These are phyloP conservation scores for Bombus haemorrhoidalis DNA, from an alignment of 1,140 invertebrate genomes.

Conservation along the genomic window DNA sequence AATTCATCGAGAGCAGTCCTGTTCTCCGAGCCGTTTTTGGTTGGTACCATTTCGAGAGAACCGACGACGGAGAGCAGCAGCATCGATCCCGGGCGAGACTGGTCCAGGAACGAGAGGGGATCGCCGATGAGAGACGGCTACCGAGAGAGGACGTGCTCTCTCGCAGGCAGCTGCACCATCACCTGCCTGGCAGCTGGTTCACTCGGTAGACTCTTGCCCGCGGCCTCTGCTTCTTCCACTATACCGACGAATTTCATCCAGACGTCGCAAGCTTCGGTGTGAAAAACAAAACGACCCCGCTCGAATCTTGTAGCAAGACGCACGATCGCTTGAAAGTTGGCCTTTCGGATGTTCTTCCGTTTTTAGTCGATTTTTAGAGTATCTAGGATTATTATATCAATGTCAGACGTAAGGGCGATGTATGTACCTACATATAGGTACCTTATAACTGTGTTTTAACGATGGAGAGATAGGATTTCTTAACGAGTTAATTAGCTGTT, in stretches of 20 bases:
- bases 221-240: not conserved
- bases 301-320: not conserved
- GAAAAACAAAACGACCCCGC: not conserved
- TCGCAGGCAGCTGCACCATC: conserved; percentile 45
- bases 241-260: conserved; percentile 20
- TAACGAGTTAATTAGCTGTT: no score
- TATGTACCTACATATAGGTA: no score
- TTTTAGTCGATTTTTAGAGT: no score
- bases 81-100: conserved; percentile 39
- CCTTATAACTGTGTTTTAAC: no score
- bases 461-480: no score
- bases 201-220: conserved; percentile 25
- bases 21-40: not conserved
- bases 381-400: no score
- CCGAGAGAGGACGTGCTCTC: conserved; percentile 42
- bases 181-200: conserved; percentile 53
- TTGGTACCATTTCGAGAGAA: not conserved
- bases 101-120: conserved; percentile 49
- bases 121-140: conserved; percentile 49
- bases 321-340: not conserved
- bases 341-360: no score
- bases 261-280: not conserved
- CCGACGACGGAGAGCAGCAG: not conserved
- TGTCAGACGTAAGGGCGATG: no score
- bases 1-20: not conserved